These are phyloP conservation scores for Eristalis tenax DNA, from an alignment of 2,888 invertebrate species.

Conservation along the genomic window DNA sequence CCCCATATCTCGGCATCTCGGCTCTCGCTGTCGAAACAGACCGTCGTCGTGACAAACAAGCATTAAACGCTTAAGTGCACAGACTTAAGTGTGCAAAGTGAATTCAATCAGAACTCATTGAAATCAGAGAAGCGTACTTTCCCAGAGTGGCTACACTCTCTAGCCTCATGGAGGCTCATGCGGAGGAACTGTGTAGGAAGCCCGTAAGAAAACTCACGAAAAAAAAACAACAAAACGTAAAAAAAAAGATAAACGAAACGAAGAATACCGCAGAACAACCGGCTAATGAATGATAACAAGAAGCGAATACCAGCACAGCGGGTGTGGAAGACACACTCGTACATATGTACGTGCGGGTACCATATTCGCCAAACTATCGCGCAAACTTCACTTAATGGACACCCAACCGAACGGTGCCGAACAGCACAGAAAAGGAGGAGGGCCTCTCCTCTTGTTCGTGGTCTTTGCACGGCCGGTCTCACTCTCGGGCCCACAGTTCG, in stretches of 20 bases:
- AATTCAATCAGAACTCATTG: slow-evolving; percentile 70
- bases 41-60: slow-evolving; percentile 42
- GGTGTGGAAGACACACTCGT: neutral
- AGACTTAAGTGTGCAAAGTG: slow-evolving; percentile 69
- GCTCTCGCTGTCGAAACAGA: slow-evolving; percentile 15
- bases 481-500: slow-evolving; percentile 41
- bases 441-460: neutral
- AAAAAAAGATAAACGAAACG: neutral
- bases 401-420: slow-evolving; percentile 9
- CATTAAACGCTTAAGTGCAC: slow-evolving; percentile 63
- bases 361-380: slow-evolving; percentile 20
- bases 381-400: slow-evolving; percentile 33
- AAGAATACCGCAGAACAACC: slow-evolving; percentile 15
- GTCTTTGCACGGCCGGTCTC: neutral
- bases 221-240: neutral
- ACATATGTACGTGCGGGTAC: neutral
- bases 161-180: neutral
- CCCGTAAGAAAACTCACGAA: neutral
- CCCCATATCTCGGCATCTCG: neutral
- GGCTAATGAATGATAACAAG: slow-evolving; percentile 45
- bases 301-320: slow-evolving; percentile 9
- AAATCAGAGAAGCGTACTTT: slow-evolving; percentile 41
- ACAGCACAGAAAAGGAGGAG: neutral
- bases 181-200: neutral
- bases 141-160: neutral